Conservation (phyloP, 2,888 invertebrate species). For the Zonitis immaculata region DNA sequence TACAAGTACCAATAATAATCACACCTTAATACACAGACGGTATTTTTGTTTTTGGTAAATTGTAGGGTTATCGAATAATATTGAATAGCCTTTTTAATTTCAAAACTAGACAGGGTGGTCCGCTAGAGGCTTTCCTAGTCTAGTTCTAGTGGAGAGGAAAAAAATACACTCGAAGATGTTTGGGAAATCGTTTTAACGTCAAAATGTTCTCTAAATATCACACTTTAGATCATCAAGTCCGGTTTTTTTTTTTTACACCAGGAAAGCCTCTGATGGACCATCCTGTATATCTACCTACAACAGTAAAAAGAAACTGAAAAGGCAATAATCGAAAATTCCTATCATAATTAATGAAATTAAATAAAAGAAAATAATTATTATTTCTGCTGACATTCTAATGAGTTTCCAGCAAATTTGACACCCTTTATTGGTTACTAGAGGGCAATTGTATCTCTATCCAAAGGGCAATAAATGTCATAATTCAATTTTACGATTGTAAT, state of each 20-base stretch:
- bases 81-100: background rate
- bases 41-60: conserved; percentile 1
- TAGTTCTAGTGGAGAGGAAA: too few relatives aligned
- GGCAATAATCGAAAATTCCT: too few relatives aligned
- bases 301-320: background rate
- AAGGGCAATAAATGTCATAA: conserved; percentile 39
- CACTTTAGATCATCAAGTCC: too few relatives aligned
- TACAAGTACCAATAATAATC: conserved; percentile 1
- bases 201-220: too few relatives aligned
- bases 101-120: too few relatives aligned
- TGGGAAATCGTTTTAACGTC: too few relatives aligned
- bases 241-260: too few relatives aligned
- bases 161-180: too few relatives aligned
- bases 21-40: background rate
- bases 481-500: conserved; percentile 46
- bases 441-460: conserved; percentile 1
- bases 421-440: conserved; percentile 2
- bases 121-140: too few relatives aligned
- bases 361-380: background rate
- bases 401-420: conserved; percentile 2
- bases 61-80: background rate
- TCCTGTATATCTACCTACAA: too few relatives aligned
- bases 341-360: too few relatives aligned
- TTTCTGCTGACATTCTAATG: conserved; percentile 2
- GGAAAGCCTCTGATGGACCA: too few relatives aligned